Conservation (phyloP, 2,797 vertebrate species). For the Ciconia nigra region DNA sequence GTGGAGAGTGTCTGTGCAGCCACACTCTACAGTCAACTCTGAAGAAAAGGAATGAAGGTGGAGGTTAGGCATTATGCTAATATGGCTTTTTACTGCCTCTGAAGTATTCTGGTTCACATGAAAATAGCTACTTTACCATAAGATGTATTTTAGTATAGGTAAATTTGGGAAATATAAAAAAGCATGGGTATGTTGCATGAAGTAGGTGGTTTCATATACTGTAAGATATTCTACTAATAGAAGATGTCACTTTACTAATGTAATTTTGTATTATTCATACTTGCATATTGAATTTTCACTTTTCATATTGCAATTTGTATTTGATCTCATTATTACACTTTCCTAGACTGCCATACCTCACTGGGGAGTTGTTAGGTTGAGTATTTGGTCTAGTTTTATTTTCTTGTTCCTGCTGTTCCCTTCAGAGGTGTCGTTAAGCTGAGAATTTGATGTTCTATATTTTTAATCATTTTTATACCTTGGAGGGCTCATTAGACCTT, state of each 20-base stretch:
- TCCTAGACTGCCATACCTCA: background rate
- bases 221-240: background rate
- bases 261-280: slow-evolving; percentile 48
- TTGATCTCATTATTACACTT: slow-evolving; percentile 49
- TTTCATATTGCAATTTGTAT: slow-evolving; percentile 47
- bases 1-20: background rate
- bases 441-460: slow-evolving; percentile 32
- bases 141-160: background rate
- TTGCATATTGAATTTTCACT: slow-evolving; percentile 43
- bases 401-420: slow-evolving; percentile 20
- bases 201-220: background rate
- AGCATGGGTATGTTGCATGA: background rate
- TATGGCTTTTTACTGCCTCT: background rate
- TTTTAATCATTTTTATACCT: slow-evolving; percentile 30
- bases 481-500: background rate
- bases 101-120: background rate
- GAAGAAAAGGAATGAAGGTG: background rate
- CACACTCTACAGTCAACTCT: background rate
- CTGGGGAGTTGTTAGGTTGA: slow-evolving; percentile 32
- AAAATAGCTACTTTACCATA: background rate
- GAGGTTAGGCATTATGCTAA: background rate
- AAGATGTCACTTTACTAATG: slow-evolving; percentile 2
- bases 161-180: background rate
- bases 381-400: slow-evolving; percentile 53
- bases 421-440: slow-evolving; percentile 17